phyloP scores from a whole-genome alignment of 2,113 vertebrate species.

The Triplophysa dalaica region DNA sequence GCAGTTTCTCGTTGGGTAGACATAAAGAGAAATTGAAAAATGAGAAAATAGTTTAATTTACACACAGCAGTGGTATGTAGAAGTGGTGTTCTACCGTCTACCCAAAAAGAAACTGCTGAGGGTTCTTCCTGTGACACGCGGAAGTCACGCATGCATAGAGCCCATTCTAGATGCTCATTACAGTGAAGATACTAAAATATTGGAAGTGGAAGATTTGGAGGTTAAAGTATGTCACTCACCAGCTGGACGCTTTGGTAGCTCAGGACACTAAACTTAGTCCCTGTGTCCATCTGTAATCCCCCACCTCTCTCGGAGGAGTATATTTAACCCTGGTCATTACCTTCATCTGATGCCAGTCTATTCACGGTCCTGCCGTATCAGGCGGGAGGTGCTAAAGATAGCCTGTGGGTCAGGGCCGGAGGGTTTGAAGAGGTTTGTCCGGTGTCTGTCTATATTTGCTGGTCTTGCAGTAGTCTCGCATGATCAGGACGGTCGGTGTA shows the following conservation, averaged over 20 bases:
- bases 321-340: conserved; percentile 69
- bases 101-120: too few relatives aligned
- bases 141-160: too few relatives aligned
- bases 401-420: background rate
- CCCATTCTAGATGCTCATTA: background rate
- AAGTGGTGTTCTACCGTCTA: too few relatives aligned
- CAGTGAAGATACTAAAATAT: background rate
- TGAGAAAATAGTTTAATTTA: too few relatives aligned
- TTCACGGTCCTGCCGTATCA: conserved; percentile 38
- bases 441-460: background rate
- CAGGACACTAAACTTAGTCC: conserved; percentile 56
- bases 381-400: background rate
- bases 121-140: too few relatives aligned
- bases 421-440: background rate
- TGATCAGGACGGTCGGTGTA: too few relatives aligned
- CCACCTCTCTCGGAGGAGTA: conserved; percentile 54
- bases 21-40: too few relatives aligned
- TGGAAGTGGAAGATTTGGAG: background rate
- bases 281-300: conserved; percentile 60
- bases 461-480: too few relatives aligned
- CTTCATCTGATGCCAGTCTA: conserved; percentile 60
- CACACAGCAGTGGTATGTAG: too few relatives aligned
- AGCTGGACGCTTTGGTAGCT: conserved; percentile 52
- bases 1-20: too few relatives aligned
- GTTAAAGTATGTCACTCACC: conserved; percentile 10